Evolutionary conservation across 2,888 invertebrate species (phyloP), one percentile per base, ranked within the genome.

Genomic region (Tenodera sinensis): DNA sequence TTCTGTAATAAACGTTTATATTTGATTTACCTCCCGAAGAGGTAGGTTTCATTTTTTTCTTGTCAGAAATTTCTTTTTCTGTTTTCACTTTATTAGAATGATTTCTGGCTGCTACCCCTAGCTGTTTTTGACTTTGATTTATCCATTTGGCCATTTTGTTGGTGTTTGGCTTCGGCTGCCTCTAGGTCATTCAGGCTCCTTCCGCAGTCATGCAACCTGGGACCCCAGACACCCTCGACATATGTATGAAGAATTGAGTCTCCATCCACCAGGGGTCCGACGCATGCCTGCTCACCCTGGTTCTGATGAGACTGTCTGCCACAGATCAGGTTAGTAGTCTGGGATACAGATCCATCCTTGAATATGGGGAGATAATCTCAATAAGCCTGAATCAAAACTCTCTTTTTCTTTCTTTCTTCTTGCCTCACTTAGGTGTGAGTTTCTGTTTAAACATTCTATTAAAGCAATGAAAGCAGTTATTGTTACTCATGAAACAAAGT

Each of bases 161-260:
- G 30, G 34, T 89, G 86, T 81, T 82, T 88, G 89, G 85, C 87
- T 83, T 71, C 81, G 83, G 83, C 83, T 82, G 83, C 86, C 91
- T 92, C 89, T 93, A 94, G 94, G 94, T 93, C 93, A 93, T 91
- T 93, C 93, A 92, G 93, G 94, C 91, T 93, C 94, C 91, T 93
- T 94, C 93, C 93, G 94, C 91, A 94, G 93, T 93, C 91, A 91
- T 90, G 91, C 97, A 89, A 98, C 98, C 93, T 98, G 98, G 98
- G 97, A 98, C 94, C 98, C 98, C 91, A 95, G 97, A 91, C 95
- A 97, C 89, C 97, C 97, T 93, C 95, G 97, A 89, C 97, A 98
- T 93, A 97, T 97, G 94, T 98, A 98, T 94, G 98, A 98, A 94
- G 97, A 98, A 93, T 95, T 98, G 93, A 96, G 96, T 92, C 95